Conservation (phyloP, 2,888 invertebrate genomes). For the Hypena proboscidalis region DNA sequence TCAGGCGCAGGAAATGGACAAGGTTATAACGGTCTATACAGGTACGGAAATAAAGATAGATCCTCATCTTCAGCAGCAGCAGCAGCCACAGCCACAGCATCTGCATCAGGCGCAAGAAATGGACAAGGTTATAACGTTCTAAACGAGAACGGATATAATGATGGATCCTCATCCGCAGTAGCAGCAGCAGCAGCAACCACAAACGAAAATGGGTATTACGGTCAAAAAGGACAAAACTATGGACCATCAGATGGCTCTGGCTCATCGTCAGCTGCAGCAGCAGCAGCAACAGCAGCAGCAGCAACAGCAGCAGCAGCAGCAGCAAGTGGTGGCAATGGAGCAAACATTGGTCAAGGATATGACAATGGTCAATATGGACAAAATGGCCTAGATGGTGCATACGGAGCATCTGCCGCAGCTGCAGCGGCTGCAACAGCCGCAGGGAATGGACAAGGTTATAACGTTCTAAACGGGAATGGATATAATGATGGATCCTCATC, state of each 20-base stretch:
- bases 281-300: conserved; percentile 14
- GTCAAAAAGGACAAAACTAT: neutral
- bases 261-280: conserved; percentile 9
- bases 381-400: neutral
- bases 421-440: conserved; percentile 5
- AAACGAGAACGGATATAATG: too few species aligned
- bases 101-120: neutral
- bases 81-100: conserved; percentile 3
- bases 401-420: neutral
- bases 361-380: neutral
- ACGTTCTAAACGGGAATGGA: too few species aligned
- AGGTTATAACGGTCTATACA: too few species aligned
- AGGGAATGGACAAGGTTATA: too few species aligned
- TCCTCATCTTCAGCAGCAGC: conserved; percentile 14
- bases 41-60: too few species aligned
- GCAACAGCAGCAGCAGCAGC: conserved; percentile 11
- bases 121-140: too few species aligned
- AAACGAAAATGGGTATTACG: neutral
- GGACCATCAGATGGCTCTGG: neutral
- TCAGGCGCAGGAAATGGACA: neutral
- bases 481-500: too few species aligned
- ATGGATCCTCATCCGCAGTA: too few species aligned
- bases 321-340: neutral
- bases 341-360: neutral
- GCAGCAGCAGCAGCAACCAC: conserved; percentile 7